Conservation (phyloP, 2,113 vertebrate genomes). For the Paramormyrops kingsleyae region DNA sequence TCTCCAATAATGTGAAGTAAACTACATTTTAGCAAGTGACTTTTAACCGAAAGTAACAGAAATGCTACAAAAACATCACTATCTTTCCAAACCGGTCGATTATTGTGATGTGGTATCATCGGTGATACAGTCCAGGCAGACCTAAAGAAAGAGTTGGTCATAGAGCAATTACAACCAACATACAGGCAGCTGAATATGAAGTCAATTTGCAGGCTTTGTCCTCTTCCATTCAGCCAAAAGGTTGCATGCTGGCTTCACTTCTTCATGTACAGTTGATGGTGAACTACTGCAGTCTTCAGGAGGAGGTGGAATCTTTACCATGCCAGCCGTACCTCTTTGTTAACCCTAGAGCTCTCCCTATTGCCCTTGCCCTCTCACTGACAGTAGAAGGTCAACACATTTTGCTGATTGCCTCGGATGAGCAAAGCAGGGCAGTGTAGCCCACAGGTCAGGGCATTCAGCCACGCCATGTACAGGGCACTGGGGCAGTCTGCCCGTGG, state of each 20-base stretch:
- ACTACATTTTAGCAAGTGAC: not conserved
- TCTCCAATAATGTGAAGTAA: not conserved
- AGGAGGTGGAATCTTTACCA: not conserved
- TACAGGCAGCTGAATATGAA: not conserved
- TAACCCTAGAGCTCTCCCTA: not conserved
- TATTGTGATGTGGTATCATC: not conserved
- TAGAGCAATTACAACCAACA: not conserved
- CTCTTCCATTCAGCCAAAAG: not conserved
- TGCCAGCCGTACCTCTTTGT: not conserved
- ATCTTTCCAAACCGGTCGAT: not conserved
- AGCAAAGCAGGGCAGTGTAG: slow-evolving; percentile 52
- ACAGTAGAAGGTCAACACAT: slow-evolving; percentile 59
- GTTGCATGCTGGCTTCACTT: not conserved
- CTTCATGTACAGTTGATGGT: not conserved
- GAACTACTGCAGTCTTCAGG: not conserved
- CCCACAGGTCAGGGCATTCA: slow-evolving; percentile 54
- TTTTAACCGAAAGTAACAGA: not conserved
- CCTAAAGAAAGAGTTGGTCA: not conserved
- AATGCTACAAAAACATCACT: not conserved
- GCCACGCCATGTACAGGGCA: slow-evolving; percentile 61
- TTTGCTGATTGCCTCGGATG: slow-evolving; percentile 64
- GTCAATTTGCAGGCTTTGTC: not conserved
- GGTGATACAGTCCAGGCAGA: not conserved
- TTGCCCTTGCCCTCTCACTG: slow-evolving; percentile 38
- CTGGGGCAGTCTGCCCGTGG: slow-evolving; percentile 52